Percentiles rank a stretch among this genome's conserved stretches.
phyloP scores from a whole-genome alignment of 2,888 invertebrate species.

The Leucozona laternaria region DNA sequence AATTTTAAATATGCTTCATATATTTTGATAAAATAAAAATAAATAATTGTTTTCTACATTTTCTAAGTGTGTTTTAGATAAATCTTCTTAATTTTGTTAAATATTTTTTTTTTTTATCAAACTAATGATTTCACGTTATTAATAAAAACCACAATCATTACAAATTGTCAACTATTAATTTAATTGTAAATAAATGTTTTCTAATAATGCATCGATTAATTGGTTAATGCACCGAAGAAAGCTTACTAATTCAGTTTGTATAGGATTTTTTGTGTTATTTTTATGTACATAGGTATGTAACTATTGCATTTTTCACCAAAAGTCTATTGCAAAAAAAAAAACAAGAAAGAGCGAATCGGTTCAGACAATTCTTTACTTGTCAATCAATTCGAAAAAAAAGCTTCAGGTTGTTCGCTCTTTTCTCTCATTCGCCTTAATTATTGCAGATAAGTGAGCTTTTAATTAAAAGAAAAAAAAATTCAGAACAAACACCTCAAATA shows the following conservation, averaged over 20 bases:
- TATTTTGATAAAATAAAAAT: neutral
- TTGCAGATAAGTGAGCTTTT: constrained; percentile 25
- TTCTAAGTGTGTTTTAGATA: neutral
- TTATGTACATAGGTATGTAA: neutral
- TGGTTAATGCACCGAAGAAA: constrained; percentile 11
- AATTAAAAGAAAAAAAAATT: constrained; percentile 3
- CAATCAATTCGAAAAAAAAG: constrained; percentile 13
- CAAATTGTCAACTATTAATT: neutral
- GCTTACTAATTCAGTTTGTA: neutral
- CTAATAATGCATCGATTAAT: constrained; percentile 13
- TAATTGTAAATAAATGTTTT: neutral
- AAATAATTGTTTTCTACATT: neutral
- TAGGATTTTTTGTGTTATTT: neutral
- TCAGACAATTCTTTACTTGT: neutral
- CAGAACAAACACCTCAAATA: neutral
- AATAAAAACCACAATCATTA: neutral
- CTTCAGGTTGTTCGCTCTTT: constrained; percentile 1
- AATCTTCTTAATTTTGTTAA: neutral
- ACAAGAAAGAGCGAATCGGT: constrained; percentile 25
- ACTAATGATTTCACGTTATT: neutral
- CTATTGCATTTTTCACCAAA: neutral
- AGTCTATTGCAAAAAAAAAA: neutral
- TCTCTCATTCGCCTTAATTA: neutral
- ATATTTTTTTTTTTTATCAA: neutral
- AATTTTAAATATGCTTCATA: too few relatives aligned